phyloP scores from a whole-genome alignment of 1,140 invertebrate species.

The Saxidomus purpurata region DNA sequence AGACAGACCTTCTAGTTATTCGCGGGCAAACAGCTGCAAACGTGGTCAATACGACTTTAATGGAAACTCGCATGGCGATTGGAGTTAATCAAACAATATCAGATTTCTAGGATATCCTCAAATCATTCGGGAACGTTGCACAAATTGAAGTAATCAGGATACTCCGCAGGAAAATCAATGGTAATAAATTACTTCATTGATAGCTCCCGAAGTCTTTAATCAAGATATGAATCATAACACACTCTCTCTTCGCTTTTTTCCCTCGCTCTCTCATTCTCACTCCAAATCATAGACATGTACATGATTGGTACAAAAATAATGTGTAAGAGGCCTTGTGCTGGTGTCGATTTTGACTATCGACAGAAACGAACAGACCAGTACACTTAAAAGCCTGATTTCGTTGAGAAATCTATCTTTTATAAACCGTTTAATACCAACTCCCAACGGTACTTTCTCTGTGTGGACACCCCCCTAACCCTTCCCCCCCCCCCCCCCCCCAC shows the following conservation, averaged over 20 bases:
- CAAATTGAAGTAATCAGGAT: slow-evolving; percentile 32
- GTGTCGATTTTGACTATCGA: no score
- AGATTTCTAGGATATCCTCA: slow-evolving; percentile 31
- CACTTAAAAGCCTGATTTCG: no score
- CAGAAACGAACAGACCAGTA: no score
- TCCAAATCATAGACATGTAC: background rate
- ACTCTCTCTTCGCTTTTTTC: background rate
- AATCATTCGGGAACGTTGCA: slow-evolving; percentile 44
- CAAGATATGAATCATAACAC: slow-evolving; percentile 17
- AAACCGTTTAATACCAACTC: no score
- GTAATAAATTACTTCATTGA: slow-evolving; percentile 50
- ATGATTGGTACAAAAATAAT: no score
- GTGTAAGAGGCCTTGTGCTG: no score
- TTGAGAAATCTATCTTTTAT: no score
- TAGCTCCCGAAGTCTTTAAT: slow-evolving; percentile 7
- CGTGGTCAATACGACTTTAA: slow-evolving; percentile 26
- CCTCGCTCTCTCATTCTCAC: background rate
- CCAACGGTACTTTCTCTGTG: no score
- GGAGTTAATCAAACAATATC: slow-evolving; percentile 43
- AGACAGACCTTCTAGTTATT: background rate
- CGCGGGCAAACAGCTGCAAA: slow-evolving; percentile 13
- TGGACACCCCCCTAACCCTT: no score
- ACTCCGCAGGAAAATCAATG: slow-evolving; percentile 4
- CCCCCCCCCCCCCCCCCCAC: no score
- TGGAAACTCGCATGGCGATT: slow-evolving; percentile 4